A percentile compares a stretch with the other conserved stretches of the same genome.
Conservation (phyloP, 2,888 invertebrate species). For the Lycocerus yunnanus region DNA sequence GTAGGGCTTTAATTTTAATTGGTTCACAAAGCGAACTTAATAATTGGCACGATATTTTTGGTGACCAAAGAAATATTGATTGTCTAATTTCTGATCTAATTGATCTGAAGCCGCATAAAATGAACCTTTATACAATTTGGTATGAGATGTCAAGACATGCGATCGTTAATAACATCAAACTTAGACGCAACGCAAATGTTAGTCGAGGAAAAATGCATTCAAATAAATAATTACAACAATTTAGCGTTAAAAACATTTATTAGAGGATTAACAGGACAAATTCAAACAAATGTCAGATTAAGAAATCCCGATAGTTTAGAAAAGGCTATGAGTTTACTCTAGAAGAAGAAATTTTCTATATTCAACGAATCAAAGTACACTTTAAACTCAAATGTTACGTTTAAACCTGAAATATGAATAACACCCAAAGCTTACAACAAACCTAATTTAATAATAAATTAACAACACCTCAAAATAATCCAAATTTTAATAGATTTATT, state of each 20-base stretch:
- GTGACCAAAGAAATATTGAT: background rate
- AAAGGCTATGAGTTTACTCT: background rate
- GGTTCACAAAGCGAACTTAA: background rate
- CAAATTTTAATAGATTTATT: no score
- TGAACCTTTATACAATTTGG: background rate
- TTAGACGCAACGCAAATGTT: background rate
- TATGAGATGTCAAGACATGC: background rate
- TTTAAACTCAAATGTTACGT: no score
- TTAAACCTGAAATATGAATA: no score
- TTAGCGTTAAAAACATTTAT: slow-evolving; percentile 5
- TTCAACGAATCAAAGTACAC: no score
- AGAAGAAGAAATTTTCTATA: slow-evolving; percentile 4
- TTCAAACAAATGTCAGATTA: no score
- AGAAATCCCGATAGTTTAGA: no score
- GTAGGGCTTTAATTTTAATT: slow-evolving; percentile 19
- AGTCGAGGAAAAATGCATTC: background rate
- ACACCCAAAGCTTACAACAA: no score
- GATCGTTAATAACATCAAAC: slow-evolving; percentile 3
- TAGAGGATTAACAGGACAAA: slow-evolving; percentile 1
- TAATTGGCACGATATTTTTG: slow-evolving; percentile 6
- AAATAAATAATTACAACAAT: slow-evolving; percentile 4
- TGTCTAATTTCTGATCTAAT: slow-evolving; percentile 5
- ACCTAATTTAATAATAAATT: no score
- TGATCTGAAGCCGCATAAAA: background rate
- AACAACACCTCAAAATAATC: no score